Evolutionary conservation across 2,113 vertebrate species (phyloP).

Genomic region (Ariopsis seemanni): DNA sequence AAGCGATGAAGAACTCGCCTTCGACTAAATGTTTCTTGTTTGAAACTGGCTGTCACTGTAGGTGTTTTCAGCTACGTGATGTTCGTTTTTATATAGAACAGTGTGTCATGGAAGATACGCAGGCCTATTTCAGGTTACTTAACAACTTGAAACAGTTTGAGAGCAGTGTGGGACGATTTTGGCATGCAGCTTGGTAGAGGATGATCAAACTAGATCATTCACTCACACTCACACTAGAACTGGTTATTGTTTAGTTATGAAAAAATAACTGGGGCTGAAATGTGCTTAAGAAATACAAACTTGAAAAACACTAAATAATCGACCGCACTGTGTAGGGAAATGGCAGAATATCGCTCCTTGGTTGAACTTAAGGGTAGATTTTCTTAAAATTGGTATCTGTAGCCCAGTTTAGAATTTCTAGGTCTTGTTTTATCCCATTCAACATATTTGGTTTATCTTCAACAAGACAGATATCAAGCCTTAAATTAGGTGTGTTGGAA

Average conservation of each 20-base stretch:
- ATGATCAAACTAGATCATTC: constrained; percentile 12
- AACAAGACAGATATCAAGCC: not conserved
- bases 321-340: not conserved
- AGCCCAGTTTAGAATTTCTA: not conserved
- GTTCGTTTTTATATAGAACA: not conserved
- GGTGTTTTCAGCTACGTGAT: not conserved
- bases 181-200: not conserved
- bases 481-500: not conserved
- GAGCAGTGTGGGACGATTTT: constrained; percentile 24
- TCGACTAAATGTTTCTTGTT: not conserved
- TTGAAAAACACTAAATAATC: not conserved
- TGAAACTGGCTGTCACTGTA: not conserved
- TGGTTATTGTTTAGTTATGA: not conserved
- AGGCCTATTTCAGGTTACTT: constrained; percentile 15
- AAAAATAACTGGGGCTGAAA: not conserved
- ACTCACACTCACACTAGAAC: not conserved
- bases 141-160: constrained; percentile 2
- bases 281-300: not conserved
- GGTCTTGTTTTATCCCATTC: too few relatives aligned
- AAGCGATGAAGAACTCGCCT: not conserved
- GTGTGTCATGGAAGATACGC: not conserved
- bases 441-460: not conserved
- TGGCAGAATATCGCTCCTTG: not conserved
- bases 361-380: not conserved
- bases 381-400: not conserved